Conservation (phyloP, 2,113 vertebrate species). For the Oncorhynchus mykiss region DNA sequence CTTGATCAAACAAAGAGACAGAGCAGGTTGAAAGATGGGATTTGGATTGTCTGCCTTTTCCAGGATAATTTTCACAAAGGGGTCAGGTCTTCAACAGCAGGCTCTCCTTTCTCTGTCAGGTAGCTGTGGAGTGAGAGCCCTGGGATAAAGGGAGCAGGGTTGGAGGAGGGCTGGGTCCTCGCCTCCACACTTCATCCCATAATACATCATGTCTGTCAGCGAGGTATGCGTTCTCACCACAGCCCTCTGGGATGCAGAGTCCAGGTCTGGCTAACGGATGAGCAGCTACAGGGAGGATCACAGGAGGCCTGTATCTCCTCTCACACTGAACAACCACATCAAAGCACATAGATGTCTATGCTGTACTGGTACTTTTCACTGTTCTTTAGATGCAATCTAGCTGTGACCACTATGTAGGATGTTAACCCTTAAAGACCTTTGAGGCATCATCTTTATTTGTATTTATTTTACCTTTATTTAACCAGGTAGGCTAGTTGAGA, state of each 20-base stretch:
- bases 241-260: neutral
- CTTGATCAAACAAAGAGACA: too few species aligned
- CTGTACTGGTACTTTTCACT: neutral
- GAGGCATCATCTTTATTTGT: neutral
- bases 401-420: neutral
- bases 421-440: neutral
- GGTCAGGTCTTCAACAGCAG: neutral
- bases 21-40: too few species aligned
- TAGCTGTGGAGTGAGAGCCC: neutral
- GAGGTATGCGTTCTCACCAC: neutral
- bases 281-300: neutral
- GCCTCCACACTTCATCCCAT: neutral
- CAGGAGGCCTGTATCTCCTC: neutral
- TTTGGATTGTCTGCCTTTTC: too few species aligned
- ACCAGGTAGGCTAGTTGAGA: too few species aligned
- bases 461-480: too few species aligned
- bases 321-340: neutral
- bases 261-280: neutral
- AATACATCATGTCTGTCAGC: slow-evolving; percentile 14
- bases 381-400: neutral
- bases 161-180: neutral
- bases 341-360: neutral
- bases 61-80: neutral
- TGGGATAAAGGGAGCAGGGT: neutral
- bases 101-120: neutral